Evolutionary conservation across 2,888 invertebrate genomes (phyloP).

Genomic region (Stenoptilia bipunctidactyla): DNA sequence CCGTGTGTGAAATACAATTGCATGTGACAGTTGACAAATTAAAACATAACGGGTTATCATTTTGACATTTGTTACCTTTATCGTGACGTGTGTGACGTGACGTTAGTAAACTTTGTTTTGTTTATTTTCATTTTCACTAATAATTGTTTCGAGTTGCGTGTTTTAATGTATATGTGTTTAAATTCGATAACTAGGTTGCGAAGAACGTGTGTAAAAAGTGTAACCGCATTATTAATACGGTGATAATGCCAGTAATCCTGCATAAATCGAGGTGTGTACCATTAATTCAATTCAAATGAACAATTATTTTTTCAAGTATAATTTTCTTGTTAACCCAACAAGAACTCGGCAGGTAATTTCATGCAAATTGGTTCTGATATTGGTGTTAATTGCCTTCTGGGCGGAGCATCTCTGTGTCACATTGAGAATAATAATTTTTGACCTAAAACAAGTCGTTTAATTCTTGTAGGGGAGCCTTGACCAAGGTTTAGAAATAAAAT

Average conservation of each 20-base stretch:
- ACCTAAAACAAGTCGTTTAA: constrained; percentile 1
- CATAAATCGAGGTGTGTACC: not conserved
- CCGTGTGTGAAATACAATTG: constrained; percentile 2
- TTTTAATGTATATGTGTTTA: not conserved
- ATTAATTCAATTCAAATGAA: not conserved
- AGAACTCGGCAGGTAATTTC: not conserved
- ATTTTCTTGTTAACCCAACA: not conserved
- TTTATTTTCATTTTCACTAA: not conserved
- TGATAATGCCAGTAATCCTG: too few species aligned
- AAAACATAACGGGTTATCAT: constrained; percentile 18
- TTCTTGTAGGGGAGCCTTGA: too few species aligned
- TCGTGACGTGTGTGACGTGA: constrained; percentile 8
- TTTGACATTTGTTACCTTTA: constrained; percentile 44
- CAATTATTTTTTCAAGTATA: not conserved
- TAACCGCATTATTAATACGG: constrained; percentile 13
- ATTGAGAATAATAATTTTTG: not conserved
- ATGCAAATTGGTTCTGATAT: not conserved
- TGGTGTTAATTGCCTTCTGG: not conserved
- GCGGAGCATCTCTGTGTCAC: not conserved
- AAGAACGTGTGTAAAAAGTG: constrained; percentile 26
- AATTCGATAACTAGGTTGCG: constrained; percentile 37
- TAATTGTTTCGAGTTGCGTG: too few species aligned
- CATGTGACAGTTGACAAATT: constrained; percentile 8
- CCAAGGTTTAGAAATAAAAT: too few species aligned
- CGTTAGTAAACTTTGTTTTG: constrained; percentile 1